Percentiles rank a stretch among this genome's conserved stretches.
Conservation (phyloP, 2,888 invertebrate species). For the Ametastegia equiseti region DNA sequence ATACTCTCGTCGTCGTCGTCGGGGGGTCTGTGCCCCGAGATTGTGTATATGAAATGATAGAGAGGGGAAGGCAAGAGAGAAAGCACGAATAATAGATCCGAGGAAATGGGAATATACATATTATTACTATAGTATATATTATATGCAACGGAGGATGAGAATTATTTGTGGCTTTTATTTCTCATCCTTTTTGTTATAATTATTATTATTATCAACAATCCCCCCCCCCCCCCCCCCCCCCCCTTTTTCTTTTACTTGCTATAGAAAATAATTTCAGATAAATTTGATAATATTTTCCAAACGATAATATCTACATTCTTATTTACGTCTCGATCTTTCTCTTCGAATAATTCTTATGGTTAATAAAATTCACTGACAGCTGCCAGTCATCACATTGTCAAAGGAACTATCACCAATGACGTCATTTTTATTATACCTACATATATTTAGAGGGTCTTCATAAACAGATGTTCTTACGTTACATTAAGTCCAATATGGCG, state of each 20-base stretch:
- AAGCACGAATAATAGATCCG: constrained; percentile 33
- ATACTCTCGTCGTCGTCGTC: too few species aligned
- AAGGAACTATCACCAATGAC: constrained; percentile 14
- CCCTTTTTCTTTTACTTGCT: too few species aligned
- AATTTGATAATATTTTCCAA: too few species aligned
- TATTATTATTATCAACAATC: too few species aligned
- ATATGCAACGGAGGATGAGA: neutral
- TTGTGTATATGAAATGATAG: neutral
- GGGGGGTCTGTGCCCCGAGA: too few species aligned
- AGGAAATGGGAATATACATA: too few species aligned
- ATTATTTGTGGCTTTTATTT: neutral
- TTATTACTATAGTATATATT: neutral
- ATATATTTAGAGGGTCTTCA: constrained; percentile 44
- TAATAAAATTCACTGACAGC: constrained; percentile 30
- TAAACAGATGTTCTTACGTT: constrained; percentile 43
- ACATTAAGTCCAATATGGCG: constrained; percentile 42
- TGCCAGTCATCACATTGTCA: constrained; percentile 36
- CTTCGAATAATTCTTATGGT: too few species aligned
- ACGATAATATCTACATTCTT: too few species aligned
- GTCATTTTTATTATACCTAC: constrained; percentile 41
- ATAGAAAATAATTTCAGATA: too few species aligned
- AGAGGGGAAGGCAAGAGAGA: constrained; percentile 31
- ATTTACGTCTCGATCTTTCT: too few species aligned
- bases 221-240: too few species aligned
- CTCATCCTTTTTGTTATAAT: neutral